Evolutionary conservation across 2,113 vertebrate species (phyloP).

Genomic region (Calyptomena viridis): DNA sequence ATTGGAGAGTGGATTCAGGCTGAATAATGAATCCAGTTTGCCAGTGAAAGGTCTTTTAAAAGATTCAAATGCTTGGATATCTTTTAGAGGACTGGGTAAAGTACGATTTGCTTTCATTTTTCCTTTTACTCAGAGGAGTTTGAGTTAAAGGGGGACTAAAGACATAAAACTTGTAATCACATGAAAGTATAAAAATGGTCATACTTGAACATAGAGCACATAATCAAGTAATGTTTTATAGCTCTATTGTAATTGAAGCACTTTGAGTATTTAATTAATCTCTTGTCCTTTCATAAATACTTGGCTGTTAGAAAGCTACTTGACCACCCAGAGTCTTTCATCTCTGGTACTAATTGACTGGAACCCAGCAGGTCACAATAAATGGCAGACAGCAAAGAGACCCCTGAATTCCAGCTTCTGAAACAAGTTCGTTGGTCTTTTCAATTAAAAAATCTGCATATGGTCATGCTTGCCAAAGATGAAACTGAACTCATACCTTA

Average conservation of each 20-base stretch:
- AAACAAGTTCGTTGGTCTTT: not conserved
- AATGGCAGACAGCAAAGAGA: not conserved
- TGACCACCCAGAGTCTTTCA: not conserved
- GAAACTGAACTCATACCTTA: not conserved
- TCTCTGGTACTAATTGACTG: constrained; percentile 16
- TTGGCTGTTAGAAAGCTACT: constrained; percentile 1
- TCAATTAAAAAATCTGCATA: not conserved
- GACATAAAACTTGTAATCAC: not conserved
- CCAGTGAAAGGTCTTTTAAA: not conserved
- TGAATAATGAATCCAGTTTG: not conserved
- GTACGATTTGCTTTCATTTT: not conserved
- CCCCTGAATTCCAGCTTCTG: not conserved
- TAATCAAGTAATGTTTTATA: not conserved
- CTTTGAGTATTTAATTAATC: constrained; percentile 35
- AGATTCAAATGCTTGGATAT: not conserved
- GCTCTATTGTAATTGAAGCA: not conserved
- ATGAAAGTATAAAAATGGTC: not conserved
- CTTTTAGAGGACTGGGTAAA: not conserved
- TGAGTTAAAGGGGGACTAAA: not conserved
- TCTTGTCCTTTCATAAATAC: constrained; percentile 7
- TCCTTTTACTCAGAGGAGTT: not conserved
- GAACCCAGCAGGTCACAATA: not conserved
- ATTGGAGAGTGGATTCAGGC: not conserved
- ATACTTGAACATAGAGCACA: not conserved
- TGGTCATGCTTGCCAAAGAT: not conserved